phyloP scores from a whole-genome alignment of 2,113 vertebrate species.

The Elaphurus davidianus region DNA sequence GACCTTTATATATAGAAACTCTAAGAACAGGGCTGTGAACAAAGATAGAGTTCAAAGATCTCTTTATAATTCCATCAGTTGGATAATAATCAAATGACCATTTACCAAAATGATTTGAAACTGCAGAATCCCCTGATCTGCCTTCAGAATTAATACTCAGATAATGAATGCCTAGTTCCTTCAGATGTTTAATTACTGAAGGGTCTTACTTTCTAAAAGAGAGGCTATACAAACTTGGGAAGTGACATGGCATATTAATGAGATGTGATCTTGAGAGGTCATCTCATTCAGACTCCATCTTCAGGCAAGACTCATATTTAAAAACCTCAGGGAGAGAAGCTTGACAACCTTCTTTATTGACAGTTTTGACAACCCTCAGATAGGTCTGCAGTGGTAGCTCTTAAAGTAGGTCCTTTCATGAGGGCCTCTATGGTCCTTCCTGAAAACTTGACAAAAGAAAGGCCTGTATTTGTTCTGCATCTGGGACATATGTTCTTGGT shows the following conservation, averaged over 20 bases:
- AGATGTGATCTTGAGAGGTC: conserved; percentile 30
- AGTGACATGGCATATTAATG: conserved; percentile 53
- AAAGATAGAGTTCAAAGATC: conserved; percentile 42
- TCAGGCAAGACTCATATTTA: conserved; percentile 10
- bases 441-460: not conserved
- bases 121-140: conserved; percentile 45
- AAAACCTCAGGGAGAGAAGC: not conserved
- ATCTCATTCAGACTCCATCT: conserved; percentile 44
- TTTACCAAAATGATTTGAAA: conserved; percentile 62
- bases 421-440: not conserved
- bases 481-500: not conserved
- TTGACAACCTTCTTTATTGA: not conserved
- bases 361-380: conserved; percentile 26
- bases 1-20: not conserved
- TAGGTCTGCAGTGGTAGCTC: not conserved
- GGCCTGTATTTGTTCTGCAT: not conserved
- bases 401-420: not conserved
- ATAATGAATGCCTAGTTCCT: conserved; percentile 57
- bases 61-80: conserved; percentile 40
- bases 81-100: conserved; percentile 58
- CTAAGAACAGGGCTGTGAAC: not conserved
- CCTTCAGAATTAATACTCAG: conserved; percentile 58
- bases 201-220: conserved; percentile 33
- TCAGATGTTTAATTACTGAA: conserved; percentile 67
- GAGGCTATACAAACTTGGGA: conserved; percentile 23